Evolutionary conservation across 2,113 vertebrate genomes (phyloP).

Genomic region (Perca schrenkii): DNA sequence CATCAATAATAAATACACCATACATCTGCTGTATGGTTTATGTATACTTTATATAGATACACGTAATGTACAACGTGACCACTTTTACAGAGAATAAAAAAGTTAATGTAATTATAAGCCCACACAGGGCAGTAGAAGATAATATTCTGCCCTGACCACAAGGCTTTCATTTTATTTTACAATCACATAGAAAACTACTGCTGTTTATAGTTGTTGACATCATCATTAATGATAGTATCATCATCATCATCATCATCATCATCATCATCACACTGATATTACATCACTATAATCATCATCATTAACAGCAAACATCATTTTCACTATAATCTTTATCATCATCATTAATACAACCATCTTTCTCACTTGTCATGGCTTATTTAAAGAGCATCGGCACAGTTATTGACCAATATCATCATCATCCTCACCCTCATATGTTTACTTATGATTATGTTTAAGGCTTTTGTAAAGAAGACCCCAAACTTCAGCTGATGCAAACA

Average conservation of each 20-base stretch:
- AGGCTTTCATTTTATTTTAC: constrained; percentile 79
- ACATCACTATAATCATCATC: constrained; percentile 49
- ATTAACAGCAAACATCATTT: constrained; percentile 49
- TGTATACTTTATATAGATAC: constrained; percentile 82
- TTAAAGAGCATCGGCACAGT: constrained; percentile 61
- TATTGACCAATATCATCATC: constrained; percentile 44
- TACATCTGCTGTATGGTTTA: constrained; percentile 58
- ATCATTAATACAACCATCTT: constrained; percentile 56
- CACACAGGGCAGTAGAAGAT: constrained; percentile 75
- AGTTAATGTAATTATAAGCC: constrained; percentile 78
- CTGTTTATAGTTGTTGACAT: constrained; percentile 71
- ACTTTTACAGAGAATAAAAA: constrained; percentile 84
- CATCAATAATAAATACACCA: constrained; percentile 65
- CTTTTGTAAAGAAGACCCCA: constrained; percentile 76
- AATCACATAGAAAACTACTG: constrained; percentile 85
- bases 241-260: constrained; percentile 34
- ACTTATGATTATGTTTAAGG: constrained; percentile 75
- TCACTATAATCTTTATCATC: constrained; percentile 53
- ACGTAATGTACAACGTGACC: constrained; percentile 80
- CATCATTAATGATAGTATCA: constrained; percentile 62
- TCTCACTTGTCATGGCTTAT: constrained; percentile 72
- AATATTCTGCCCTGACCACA: constrained; percentile 72
- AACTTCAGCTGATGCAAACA: constrained; percentile 69
- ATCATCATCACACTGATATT: constrained; percentile 44
- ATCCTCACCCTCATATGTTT: constrained; percentile 36